Evolutionary conservation across 2,888 invertebrate species (phyloP), one percentile per base, ranked within the genome.

Genomic region (Lathronympha strigana): DNA sequence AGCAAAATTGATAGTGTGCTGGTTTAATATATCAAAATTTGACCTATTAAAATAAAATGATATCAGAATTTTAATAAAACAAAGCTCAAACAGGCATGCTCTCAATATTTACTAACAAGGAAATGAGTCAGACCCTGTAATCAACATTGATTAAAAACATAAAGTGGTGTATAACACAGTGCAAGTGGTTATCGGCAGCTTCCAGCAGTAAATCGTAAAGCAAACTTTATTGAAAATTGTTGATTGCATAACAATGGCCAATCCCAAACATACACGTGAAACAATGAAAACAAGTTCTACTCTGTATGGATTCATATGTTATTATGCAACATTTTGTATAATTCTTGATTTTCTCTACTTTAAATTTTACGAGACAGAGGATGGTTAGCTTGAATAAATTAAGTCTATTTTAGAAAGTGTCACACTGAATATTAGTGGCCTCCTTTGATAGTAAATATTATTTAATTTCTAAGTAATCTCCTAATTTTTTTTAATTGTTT

Each of bases 181-280:
- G 74, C 51, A 73, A 73, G 72, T 60, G 74, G 81, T 88, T 87
- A 88, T 88, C 86, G 75, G 76, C 78, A 77, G 75, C 77, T 73
- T 78, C 76, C 79, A 80, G 69, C 71, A 76, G 78, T 80, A 84
- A 84, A 80, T 85, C 85, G 84, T 86, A 88, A 83, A 82, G 77
- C 80, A 84, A 77, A 82, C 80, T 87, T 88, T 90, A 91, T 90
- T 90, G 90, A 86, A 89, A 88, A 88, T 83, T 83, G 75, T 85
- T 86, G 86, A 89, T 90, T 90, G 81, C 87, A 85, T 86, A 90
- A 90, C 89, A 90, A 88, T 88, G 84, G 83, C 78, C 74, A 80
- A 79, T 73, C 77, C 82, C 79, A 85, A 84, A 85, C 84, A 84
- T 71, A 47, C 63, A 77, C 77, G 78, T 80, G 76, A 79, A 86